Base-by-base conservation (phyloP, 2,113 vertebrate genomes). In the Andinoacara biseriatus region DNA sequence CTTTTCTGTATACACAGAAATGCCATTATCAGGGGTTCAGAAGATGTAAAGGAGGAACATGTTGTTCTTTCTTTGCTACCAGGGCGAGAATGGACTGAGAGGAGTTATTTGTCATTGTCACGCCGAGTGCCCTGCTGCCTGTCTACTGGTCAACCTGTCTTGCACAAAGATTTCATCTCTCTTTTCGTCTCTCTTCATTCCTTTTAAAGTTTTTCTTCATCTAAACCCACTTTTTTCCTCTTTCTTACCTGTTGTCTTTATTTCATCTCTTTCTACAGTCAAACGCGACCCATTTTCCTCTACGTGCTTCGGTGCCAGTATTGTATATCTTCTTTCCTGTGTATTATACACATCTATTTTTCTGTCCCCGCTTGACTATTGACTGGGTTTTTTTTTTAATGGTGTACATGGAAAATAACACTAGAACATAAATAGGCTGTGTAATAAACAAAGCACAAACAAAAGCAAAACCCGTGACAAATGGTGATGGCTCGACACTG, bases 101-200 rank as follows among this genome's bases (percentile, higher is more conserved):
- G 86, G 76, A 65, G 61, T 83, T 83, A 85, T 91, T 86, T 90
- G 86, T 93, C 90, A 87, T 84, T 78, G 86, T 85, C 86, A 81
- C 62, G 24, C 81, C 84, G 86, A 87, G 87, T 84, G 84, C 76
- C 80, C 82, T 14, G 75, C 74, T 81, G 24, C 76, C 79, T 82
- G 82, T 88, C 80, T 33, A 46, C 80, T 69, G 74, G 74, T 79
- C 84, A 82, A 43, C 33, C 80, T 31, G 79, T 76, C 62, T 61
- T 5, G 14, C 69, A 52, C 31, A 3, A 17, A 60, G 49, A 75
- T 87, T 75, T 67, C 20, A 74, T 79, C 54, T 79, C 40, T 76
- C 10, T 26, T 65, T 80, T 75, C 49, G 3, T 56, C 38, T 72
- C 8, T 18, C 35, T 56, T 82, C 59, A 35, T 7, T 74, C 10